Percentiles rank a stretch among this genome's conserved stretches.
Conservation (phyloP, 1,140 invertebrate genomes). For the Sarcophaga peregrina region DNA sequence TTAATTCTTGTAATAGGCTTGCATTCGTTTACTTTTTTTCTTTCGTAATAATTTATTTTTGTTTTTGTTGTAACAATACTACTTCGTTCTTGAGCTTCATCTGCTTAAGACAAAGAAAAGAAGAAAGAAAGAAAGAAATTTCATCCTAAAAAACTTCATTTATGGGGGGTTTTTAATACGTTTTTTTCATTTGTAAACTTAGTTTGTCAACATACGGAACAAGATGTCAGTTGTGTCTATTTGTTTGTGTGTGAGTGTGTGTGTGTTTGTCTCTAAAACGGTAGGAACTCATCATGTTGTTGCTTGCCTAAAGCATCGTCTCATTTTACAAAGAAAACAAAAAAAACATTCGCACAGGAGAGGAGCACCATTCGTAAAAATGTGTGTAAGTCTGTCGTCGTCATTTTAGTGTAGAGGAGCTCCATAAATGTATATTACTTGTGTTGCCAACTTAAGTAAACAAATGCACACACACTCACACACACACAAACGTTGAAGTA, state of each 20-base stretch:
- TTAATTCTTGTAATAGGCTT: constrained; percentile 25
- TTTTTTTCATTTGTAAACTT: constrained; percentile 28
- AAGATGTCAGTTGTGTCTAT: background rate
- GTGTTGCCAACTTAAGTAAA: background rate
- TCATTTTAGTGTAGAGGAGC: too few relatives aligned
- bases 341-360: background rate
- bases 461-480: too few relatives aligned
- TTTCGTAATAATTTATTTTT: too few relatives aligned
- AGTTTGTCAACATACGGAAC: constrained; percentile 23
- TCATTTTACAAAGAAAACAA: background rate
- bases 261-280: background rate
- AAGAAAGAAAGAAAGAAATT: constrained; percentile 16
- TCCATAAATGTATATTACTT: too few relatives aligned
- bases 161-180: constrained; percentile 6
- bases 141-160: constrained; percentile 24
- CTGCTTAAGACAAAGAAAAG: background rate
- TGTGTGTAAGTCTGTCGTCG: constrained; percentile 17
- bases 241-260: background rate
- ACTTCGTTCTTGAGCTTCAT: background rate
- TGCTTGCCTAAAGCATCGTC: background rate
- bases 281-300: background rate
- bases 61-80: background rate
- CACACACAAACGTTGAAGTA: background rate
- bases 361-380: background rate
- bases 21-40: background rate